phyloP scores from a whole-genome alignment of 2,888 invertebrate genomes.

The Tryphoninae sp. region DNA sequence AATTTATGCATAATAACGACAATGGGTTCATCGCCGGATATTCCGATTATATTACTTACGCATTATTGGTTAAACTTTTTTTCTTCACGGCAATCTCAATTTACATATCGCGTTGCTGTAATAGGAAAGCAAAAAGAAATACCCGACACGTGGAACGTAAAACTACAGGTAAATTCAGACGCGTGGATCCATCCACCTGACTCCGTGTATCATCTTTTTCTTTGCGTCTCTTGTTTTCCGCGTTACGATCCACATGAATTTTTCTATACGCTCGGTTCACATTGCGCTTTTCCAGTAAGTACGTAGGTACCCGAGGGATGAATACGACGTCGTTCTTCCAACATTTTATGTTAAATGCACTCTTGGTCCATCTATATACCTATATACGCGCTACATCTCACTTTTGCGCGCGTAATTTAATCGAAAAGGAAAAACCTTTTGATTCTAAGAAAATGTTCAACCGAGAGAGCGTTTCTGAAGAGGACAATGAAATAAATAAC shows the following conservation, averaged over 20 bases:
- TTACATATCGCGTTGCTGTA: neutral
- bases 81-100: neutral
- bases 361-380: neutral
- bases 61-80: neutral
- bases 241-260: neutral
- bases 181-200: too few relatives aligned
- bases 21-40: neutral
- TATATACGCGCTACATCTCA: neutral
- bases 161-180: neutral
- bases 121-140: slow-evolving; percentile 6
- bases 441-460: neutral
- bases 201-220: neutral
- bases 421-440: neutral
- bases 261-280: neutral
- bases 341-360: slow-evolving; percentile 2
- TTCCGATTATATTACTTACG: neutral
- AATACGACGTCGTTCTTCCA: neutral
- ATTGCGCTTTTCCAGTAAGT: neutral
- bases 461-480: too few relatives aligned
- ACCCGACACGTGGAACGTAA: neutral
- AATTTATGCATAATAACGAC: neutral
- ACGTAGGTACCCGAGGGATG: neutral
- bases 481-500: neutral
- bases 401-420: neutral
- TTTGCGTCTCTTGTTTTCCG: neutral